Conservation (phyloP, 2,797 vertebrate species). For the Pantherophis vulpinus region DNA sequence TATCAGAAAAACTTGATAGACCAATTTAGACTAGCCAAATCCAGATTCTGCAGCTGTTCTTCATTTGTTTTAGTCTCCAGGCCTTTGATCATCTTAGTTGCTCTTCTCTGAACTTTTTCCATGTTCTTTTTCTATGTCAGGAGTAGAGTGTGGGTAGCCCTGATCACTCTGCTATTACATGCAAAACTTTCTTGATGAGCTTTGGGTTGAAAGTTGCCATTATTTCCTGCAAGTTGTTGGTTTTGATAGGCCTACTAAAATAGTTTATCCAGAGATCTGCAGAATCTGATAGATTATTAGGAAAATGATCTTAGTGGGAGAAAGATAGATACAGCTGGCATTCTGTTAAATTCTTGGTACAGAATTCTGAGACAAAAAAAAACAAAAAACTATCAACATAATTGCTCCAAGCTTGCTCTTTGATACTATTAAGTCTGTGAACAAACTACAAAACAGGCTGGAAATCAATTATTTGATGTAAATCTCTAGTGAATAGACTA, state of each 20-base stretch:
- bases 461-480: neutral
- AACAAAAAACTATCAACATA: neutral
- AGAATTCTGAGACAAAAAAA: neutral
- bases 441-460: neutral
- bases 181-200: neutral
- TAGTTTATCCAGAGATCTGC: neutral
- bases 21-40: too few species aligned
- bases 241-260: neutral
- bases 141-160: neutral
- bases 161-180: neutral
- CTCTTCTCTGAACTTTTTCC: too few species aligned
- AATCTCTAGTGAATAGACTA: neutral
- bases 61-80: too few species aligned
- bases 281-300: neutral
- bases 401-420: neutral
- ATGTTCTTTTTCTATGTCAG: neutral
- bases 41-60: too few species aligned
- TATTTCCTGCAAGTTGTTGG: neutral
- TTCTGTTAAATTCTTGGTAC: neutral
- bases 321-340: neutral
- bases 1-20: too few species aligned
- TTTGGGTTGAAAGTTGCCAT: neutral
- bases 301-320: neutral
- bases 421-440: neutral
- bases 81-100: too few species aligned